Evolutionary conservation across 2,797 vertebrate species (phyloP).

Genomic region (Alcedo quadribrachys): DNA sequence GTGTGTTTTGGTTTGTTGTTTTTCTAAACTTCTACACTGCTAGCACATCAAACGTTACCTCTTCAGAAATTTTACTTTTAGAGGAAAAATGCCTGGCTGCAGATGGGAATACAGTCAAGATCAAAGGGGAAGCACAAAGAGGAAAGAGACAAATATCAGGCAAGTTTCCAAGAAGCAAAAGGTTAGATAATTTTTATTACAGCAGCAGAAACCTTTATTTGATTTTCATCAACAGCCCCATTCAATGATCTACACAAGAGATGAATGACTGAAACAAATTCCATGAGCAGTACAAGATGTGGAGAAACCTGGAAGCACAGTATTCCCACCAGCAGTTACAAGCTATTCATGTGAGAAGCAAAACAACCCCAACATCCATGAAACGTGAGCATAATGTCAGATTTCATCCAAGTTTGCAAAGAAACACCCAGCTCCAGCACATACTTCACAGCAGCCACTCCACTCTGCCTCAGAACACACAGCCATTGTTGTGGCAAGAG

Average conservation of each 20-base stretch:
- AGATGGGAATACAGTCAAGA: neutral
- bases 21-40: neutral
- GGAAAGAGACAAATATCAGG: constrained; percentile 57
- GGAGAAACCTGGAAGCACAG: constrained; percentile 29
- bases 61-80: neutral
- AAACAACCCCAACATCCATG: neutral
- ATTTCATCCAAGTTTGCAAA: constrained; percentile 25
- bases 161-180: constrained; percentile 40
- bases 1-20: neutral
- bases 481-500: neutral
- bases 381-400: neutral
- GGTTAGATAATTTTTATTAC: constrained; percentile 48
- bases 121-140: constrained; percentile 31
- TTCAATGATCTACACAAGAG: constrained; percentile 37
- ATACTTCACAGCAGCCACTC: neutral
- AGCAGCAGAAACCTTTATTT: constrained; percentile 54
- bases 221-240: constrained; percentile 42
- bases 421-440: constrained; percentile 18
- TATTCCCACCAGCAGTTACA: constrained; percentile 36
- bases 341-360: neutral
- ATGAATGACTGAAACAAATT: constrained; percentile 31
- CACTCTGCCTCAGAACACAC: neutral
- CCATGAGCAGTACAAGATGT: constrained; percentile 2
- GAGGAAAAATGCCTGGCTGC: neutral
- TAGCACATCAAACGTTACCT: neutral